Evolutionary conservation across 92 coral and sea anemone species (phyloP).

Genomic region (Bergia puertoricense): DNA sequence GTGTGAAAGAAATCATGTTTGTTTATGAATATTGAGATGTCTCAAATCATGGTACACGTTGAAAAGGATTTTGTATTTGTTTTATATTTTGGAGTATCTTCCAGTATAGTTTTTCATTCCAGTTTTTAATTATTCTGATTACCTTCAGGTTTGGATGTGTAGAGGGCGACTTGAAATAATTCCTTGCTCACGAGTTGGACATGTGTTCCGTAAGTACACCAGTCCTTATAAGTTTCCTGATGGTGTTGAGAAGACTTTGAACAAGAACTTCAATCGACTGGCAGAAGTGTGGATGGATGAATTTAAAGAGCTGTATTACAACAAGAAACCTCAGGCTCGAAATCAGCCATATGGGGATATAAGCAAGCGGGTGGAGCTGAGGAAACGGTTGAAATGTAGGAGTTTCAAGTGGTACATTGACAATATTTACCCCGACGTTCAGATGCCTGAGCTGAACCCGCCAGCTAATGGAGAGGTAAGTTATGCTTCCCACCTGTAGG

Average conservation of each 20-base stretch:
- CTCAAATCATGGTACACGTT: too few species aligned
- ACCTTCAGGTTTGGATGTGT: conserved; percentile 91
- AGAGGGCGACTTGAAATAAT: conserved; percentile 97
- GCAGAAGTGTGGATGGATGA: conserved; percentile 99
- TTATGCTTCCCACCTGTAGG: background rate
- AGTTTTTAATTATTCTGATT: too few species aligned
- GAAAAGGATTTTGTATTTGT: too few species aligned
- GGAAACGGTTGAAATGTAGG: conserved; percentile 80
- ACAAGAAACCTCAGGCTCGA: conserved; percentile 93
- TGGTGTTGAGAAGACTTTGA: conserved; percentile 94
- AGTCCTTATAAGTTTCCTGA: conserved; percentile 98
- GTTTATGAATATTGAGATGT: too few species aligned
- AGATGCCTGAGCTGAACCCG: conserved; percentile 96
- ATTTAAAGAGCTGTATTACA: conserved; percentile 92
- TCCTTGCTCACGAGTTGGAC: conserved; percentile 98
- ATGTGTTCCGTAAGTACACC: conserved; percentile 95
- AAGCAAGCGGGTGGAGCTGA: conserved; percentile 78
- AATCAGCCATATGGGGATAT: conserved; percentile 93
- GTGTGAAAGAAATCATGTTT: too few species aligned
- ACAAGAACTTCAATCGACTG: conserved; percentile 93
- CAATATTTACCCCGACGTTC: conserved; percentile 95
- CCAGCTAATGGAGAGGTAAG: conserved; percentile 98
- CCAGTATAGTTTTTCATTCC: too few species aligned
- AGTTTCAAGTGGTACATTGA: conserved; percentile 97
- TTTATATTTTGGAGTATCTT: too few species aligned